Base-by-base conservation (phyloP, 37 sponge, comb jelly and placozoan species). In the Cliona cf. orientalis region DNA sequence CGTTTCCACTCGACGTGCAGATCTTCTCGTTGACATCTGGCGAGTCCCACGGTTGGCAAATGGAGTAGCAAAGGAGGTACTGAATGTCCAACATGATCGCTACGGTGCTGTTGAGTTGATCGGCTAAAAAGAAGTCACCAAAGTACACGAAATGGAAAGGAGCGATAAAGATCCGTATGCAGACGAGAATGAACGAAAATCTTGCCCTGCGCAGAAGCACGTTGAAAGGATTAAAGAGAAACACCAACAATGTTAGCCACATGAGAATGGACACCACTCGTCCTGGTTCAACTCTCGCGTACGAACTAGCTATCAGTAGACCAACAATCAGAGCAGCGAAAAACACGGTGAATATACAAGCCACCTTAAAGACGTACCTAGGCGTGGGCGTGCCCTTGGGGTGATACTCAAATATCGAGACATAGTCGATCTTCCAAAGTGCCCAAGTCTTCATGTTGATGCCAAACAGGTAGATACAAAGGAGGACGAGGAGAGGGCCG, bases 41-140 rank as follows among this genome's bases (percentile, higher is more conserved):
- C 1, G 43, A 70, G 6, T 43, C 42, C 84, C 84, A 77, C 12
- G 78, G 34, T 46, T 38, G 64, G 2, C 22, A 37, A n/a, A 75
- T n/a, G 38, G 41, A 70, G 81, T 85, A 94, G 79, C 99, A 99
- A 68, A 88, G 14, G 39, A 83, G 43, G 69, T 87, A 99, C 55
- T 96, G 83, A 0, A 99, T 35, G 75, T 96, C 99, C n/a, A 96
- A 66, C 32, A 99, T 58, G 42, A 94, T 78, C 1, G 79, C 90
- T n/a, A 86, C 90, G 17, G 92, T 69, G 49, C 95, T 96, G 88
- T 93, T 96, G 77, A 96, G 76, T 80, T 99, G 99, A 81, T 99
- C 99, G 3, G 97, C 97, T 2, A 99, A 73, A 81, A 95, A 99
- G 80, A 96, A 96, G 58, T 99, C 99, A 0, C 93, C 84, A 78